Evolutionary conservation across 2,888 invertebrate species (phyloP).

Genomic region (Cenopis cana): DNA sequence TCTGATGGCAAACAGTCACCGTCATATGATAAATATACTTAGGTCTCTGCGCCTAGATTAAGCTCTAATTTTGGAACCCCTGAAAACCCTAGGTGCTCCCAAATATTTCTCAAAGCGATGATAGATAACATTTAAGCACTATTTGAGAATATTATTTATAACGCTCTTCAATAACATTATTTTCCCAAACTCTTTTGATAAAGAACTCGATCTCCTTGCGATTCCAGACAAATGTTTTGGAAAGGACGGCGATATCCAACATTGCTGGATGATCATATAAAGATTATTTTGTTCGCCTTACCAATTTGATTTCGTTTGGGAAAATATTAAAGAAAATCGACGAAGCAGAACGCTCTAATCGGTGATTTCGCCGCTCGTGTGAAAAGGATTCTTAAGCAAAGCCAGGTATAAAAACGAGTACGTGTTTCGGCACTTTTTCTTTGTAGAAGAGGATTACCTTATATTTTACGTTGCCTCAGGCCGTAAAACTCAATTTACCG

Average conservation of each 20-base stretch:
- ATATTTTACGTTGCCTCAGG: not conserved
- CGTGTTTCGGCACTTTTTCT: not conserved
- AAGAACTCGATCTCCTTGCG: constrained; percentile 40
- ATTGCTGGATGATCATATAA: constrained; percentile 33
- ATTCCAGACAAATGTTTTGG: constrained; percentile 46
- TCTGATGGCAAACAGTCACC: no score
- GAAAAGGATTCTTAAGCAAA: not conserved
- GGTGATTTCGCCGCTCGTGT: not conserved
- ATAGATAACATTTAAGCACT: not conserved
- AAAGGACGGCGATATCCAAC: constrained; percentile 39
- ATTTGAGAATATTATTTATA: constrained; percentile 12
- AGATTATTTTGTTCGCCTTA: constrained; percentile 33
- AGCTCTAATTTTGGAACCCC: no score
- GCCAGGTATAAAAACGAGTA: not conserved
- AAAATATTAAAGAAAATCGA: constrained; percentile 29
- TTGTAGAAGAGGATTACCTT: not conserved
- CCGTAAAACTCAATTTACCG: no score
- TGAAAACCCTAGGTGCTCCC: no score
- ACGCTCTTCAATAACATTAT: constrained; percentile 8
- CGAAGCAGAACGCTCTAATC: constrained; percentile 4
- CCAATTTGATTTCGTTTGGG: constrained; percentile 38
- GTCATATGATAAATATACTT: no score
- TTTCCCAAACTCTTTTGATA: constrained; percentile 44
- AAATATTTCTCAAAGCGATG: not conserved
- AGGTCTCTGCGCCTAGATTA: no score